Conservation (phyloP, 2,797 vertebrate species). For the Muscicapa comitata region DNA sequence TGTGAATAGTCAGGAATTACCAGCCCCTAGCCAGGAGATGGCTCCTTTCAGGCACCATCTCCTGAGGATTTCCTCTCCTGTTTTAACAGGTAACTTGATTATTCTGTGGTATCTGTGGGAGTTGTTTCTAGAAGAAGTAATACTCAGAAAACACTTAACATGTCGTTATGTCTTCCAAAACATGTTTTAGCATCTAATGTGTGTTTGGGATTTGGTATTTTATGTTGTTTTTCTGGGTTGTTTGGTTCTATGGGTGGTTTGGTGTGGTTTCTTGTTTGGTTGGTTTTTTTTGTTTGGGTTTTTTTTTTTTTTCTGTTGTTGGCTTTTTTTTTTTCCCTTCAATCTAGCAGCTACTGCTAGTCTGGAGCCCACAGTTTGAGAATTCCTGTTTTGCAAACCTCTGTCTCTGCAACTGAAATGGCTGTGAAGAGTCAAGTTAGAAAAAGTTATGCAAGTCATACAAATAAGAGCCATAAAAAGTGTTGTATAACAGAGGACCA, state of each 20-base stretch:
- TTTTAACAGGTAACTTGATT: background rate
- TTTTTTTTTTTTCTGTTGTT: background rate
- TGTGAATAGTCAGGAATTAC: background rate
- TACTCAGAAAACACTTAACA: background rate
- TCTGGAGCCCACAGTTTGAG: background rate
- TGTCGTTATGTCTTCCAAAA: background rate
- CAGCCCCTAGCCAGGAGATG: background rate
- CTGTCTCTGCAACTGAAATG: rapidly evolving
- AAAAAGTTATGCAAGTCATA: background rate
- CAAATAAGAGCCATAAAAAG: background rate
- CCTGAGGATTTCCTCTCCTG: background rate
- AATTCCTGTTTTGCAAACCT: background rate
- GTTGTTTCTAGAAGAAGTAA: background rate
- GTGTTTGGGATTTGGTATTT: background rate
- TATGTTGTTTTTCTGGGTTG: background rate
- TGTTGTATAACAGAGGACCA: background rate
- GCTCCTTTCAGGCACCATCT: background rate
- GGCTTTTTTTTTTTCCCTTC: background rate
- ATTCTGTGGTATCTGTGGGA: background rate
- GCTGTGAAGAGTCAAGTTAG: background rate
- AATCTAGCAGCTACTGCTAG: background rate
- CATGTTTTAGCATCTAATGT: background rate
- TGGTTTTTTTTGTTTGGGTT: background rate
- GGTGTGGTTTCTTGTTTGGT: background rate
- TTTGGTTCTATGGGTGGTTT: background rate